Percentiles rank a stretch among this genome's conserved stretches.
These are phyloP conservation scores for Philhelius pedissequus DNA, from an alignment of 2,888 invertebrate species.

Conservation along the genomic window DNA sequence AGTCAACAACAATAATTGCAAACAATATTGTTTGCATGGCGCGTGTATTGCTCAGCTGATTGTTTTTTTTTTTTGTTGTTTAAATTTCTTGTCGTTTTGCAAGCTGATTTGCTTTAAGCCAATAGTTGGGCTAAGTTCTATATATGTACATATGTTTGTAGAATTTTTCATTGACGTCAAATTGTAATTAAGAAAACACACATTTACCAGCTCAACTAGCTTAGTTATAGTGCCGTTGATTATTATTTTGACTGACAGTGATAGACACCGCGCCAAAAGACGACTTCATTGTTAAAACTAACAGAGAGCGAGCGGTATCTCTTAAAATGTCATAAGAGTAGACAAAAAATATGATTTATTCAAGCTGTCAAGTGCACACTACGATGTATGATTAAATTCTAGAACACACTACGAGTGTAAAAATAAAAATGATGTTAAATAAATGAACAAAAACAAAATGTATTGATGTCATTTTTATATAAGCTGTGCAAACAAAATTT, in stretches of 20 bases:
- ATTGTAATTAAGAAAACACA: not conserved
- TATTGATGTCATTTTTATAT: not conserved
- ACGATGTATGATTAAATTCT: not conserved
- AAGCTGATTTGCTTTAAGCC: no score
- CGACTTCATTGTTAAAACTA: not conserved
- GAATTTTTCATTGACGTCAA: not conserved
- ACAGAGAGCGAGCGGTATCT: not conserved
- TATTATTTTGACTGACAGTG: conserved; percentile 6
- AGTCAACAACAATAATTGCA: not conserved
- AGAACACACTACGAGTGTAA: not conserved
- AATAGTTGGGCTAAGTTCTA: not conserved
- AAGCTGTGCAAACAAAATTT: no score
- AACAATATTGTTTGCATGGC: not conserved
- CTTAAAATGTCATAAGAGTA: not conserved
- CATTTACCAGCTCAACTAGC: not conserved
- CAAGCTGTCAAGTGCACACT: not conserved
- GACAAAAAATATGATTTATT: not conserved
- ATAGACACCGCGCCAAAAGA: not conserved
- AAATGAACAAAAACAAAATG: not conserved
- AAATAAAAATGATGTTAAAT: not conserved
- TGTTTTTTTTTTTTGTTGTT: not conserved
- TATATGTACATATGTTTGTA: not conserved
- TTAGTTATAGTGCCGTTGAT: no score
- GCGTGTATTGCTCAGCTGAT: not conserved
- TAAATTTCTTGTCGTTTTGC: no score